Evolutionary conservation across 2,888 invertebrate genomes (phyloP).

Genomic region (Oligia fasciuncula): DNA sequence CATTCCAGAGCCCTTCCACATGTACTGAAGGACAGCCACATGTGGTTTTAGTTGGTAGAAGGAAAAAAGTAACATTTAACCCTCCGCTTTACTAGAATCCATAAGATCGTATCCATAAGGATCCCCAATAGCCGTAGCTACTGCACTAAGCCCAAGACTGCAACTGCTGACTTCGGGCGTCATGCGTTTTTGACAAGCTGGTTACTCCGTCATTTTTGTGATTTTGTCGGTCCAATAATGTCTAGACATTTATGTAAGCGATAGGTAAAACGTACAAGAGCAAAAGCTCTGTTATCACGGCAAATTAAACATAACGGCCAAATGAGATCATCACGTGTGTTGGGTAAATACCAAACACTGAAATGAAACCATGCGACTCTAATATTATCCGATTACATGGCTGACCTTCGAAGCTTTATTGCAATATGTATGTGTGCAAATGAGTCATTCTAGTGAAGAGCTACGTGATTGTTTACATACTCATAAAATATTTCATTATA

Average conservation of each 20-base stretch:
- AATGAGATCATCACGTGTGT: constrained; percentile 64
- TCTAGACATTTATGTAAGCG: constrained; percentile 17
- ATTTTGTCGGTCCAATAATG: constrained; percentile 4
- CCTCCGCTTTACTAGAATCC: background rate
- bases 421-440: constrained; percentile 51
- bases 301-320: constrained; percentile 59
- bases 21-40: background rate
- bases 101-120: too few species aligned
- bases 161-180: too few species aligned
- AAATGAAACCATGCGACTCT: constrained; percentile 50
- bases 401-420: constrained; percentile 60
- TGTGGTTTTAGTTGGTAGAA: background rate
- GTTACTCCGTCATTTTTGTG: background rate
- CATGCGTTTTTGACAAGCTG: background rate
- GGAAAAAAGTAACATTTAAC: background rate
- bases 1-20: background rate
- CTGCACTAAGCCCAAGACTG: background rate
- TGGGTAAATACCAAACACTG: constrained; percentile 54
- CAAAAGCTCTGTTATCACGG: constrained; percentile 31
- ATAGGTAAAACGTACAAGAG: constrained; percentile 1
- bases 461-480: constrained; percentile 30
- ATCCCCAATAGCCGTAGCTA: background rate
- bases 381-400: constrained; percentile 55
- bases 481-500: constrained; percentile 42
- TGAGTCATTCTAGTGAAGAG: constrained; percentile 46